Percentiles rank a stretch among this genome's conserved stretches.
These are phyloP conservation scores for Scolopax rusticola DNA, from an alignment of 2,797 vertebrate genomes.

Conservation along the genomic window DNA sequence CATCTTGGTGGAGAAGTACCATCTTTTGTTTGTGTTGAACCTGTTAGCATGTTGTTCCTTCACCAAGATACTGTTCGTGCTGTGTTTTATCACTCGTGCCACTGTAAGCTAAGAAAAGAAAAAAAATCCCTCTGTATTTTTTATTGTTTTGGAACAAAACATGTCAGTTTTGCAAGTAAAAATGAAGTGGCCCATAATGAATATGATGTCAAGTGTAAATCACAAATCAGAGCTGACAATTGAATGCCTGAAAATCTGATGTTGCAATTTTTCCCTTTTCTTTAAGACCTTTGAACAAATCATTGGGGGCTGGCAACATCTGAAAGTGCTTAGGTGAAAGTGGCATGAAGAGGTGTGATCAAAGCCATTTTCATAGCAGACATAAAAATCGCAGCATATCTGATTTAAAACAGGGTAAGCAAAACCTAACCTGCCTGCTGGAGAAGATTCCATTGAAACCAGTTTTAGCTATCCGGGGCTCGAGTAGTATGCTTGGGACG, in stretches of 20 bases:
- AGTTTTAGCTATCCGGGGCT: slow-evolving; percentile 41
- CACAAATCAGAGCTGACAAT: slow-evolving; percentile 51
- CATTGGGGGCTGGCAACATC: slow-evolving; percentile 60
- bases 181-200: slow-evolving; percentile 29
- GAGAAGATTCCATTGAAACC: slow-evolving; percentile 55
- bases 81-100: not conserved
- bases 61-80: not conserved
- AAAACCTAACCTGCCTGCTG: slow-evolving; percentile 51
- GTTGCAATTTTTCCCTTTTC: slow-evolving; percentile 52
- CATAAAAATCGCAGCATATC: slow-evolving; percentile 58
- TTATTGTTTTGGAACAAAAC: not conserved
- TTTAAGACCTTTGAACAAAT: slow-evolving; percentile 65
- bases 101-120: not conserved
- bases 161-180: not conserved
- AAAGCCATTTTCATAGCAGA: slow-evolving; percentile 64
- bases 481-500: slow-evolving; percentile 29
- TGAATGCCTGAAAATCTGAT: slow-evolving; percentile 49
- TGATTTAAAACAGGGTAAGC: slow-evolving; percentile 70
- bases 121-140: not conserved
- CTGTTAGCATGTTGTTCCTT: not conserved
- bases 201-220: slow-evolving; percentile 41
- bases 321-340: slow-evolving; percentile 67
- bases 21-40: not conserved
- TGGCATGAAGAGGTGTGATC: slow-evolving; percentile 65
- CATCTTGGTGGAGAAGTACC: not conserved